Percentiles rank a stretch among this genome's conserved stretches.
These are phyloP conservation scores for Eleutherodactylus coqui DNA, from an alignment of 2,797 vertebrate genomes.

Conservation along the genomic window DNA sequence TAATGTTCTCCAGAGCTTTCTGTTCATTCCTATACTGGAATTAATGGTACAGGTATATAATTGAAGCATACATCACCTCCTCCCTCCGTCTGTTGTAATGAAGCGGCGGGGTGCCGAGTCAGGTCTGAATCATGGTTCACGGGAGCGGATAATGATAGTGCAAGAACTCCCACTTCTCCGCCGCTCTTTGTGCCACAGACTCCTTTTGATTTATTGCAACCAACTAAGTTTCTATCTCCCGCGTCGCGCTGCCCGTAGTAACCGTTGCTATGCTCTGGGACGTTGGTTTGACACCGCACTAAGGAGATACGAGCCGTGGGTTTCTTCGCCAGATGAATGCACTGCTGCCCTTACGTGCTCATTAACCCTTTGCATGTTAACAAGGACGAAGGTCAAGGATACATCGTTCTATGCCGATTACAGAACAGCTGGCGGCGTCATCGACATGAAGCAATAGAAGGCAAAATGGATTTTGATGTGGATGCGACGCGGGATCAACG, in stretches of 20 bases:
- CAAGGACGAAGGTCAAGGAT: neutral
- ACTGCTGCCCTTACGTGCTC: slow-evolving; percentile 16
- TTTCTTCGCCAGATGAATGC: slow-evolving; percentile 47
- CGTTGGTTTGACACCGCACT: slow-evolving; percentile 31
- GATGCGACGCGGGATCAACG: no score
- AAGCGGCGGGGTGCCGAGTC: slow-evolving; percentile 46
- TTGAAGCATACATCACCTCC: slow-evolving; percentile 45
- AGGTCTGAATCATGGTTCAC: slow-evolving; percentile 50
- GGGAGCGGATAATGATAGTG: slow-evolving; percentile 46
- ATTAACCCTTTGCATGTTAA: slow-evolving; percentile 34
- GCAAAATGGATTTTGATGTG: no score
- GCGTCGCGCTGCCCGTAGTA: slow-evolving; percentile 53
- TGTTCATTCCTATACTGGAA: slow-evolving; percentile 23
- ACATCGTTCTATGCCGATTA: neutral
- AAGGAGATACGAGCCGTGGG: slow-evolving; percentile 45
- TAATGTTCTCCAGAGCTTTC: slow-evolving; percentile 22
- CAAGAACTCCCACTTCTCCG: slow-evolving; percentile 49
- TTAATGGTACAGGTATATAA: slow-evolving; percentile 41
- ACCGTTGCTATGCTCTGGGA: slow-evolving; percentile 57
- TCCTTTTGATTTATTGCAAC: slow-evolving; percentile 48
- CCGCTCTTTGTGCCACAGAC: slow-evolving; percentile 29
- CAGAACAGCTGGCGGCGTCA: neutral
- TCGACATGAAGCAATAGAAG: neutral
- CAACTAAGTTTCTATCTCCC: slow-evolving; percentile 40
- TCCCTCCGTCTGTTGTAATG: slow-evolving; percentile 49